phyloP scores from a whole-genome alignment of 1,140 invertebrate species.

The Pygmarrhopalites habei region DNA sequence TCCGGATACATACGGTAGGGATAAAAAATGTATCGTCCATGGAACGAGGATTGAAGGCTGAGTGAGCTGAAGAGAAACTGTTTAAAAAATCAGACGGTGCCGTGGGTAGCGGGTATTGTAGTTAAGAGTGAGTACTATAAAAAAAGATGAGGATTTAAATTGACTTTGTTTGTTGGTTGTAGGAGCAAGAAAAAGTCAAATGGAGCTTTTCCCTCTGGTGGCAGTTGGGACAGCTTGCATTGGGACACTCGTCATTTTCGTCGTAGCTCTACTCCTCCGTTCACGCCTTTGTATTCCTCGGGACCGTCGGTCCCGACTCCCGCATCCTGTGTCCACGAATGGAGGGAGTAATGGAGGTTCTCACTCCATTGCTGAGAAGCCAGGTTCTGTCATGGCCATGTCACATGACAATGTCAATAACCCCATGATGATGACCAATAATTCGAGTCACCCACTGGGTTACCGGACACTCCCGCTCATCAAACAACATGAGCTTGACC shows the following conservation, averaged over 20 bases:
- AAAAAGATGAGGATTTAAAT: too few species aligned
- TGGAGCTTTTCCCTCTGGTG: constrained; percentile 37
- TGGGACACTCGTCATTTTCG: constrained; percentile 33
- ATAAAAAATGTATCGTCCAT: too few species aligned
- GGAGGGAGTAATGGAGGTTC: constrained; percentile 1
- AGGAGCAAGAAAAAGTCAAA: constrained; percentile 35
- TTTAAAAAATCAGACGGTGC: too few species aligned
- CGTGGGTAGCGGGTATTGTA: too few species aligned
- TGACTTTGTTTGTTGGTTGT: neutral
- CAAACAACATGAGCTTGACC: constrained; percentile 34
- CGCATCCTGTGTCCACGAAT: constrained; percentile 5
- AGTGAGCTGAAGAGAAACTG: too few species aligned
- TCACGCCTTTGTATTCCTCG: constrained; percentile 23
- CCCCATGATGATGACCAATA: constrained; percentile 24
- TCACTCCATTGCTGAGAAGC: constrained; percentile 32
- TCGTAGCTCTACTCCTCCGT: constrained; percentile 33
- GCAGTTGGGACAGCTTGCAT: constrained; percentile 34
- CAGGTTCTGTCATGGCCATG: constrained; percentile 11
- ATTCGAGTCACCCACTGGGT: constrained; percentile 20
- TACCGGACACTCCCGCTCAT: constrained; percentile 31
- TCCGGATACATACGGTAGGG: too few species aligned
- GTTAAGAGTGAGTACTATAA: too few species aligned
- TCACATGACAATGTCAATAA: constrained; percentile 24
- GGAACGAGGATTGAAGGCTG: too few species aligned
- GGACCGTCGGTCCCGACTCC: neutral